A percentile compares a stretch with the other conserved stretches of the same genome.
Evolutionary conservation across 2,113 vertebrate species (phyloP).

Genomic region (Mungos mungo): DNA sequence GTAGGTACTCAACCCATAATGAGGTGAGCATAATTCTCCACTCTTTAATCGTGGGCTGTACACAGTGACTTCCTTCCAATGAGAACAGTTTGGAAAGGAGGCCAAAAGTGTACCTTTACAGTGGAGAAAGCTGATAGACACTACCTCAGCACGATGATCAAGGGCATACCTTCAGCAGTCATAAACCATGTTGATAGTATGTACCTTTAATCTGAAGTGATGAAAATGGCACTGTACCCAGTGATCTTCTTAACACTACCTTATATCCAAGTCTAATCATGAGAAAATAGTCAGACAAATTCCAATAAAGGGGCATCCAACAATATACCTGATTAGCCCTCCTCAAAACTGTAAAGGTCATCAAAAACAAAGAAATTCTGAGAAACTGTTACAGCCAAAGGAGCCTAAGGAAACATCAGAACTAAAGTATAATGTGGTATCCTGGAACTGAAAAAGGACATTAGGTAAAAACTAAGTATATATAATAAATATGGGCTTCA

Average conservation of each 20-base stretch:
- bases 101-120: no score
- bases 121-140: background rate
- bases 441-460: background rate
- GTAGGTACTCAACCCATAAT: background rate
- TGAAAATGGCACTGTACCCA: background rate
- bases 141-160: background rate
- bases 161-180: no score
- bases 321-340: background rate
- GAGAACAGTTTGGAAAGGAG: fast-evolving
- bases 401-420: background rate
- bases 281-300: background rate
- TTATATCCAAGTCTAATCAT: no score
- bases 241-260: background rate
- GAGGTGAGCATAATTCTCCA: background rate
- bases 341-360: background rate
- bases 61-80: background rate
- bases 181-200: background rate
- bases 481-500: background rate
- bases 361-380: background rate
- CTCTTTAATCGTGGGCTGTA: background rate
- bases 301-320: background rate
- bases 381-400: background rate
- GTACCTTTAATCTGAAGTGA: background rate
- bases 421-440: background rate
- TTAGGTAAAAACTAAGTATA: background rate